Conservation (phyloP, 2,888 invertebrate species). For the Polyommatus icarus region DNA sequence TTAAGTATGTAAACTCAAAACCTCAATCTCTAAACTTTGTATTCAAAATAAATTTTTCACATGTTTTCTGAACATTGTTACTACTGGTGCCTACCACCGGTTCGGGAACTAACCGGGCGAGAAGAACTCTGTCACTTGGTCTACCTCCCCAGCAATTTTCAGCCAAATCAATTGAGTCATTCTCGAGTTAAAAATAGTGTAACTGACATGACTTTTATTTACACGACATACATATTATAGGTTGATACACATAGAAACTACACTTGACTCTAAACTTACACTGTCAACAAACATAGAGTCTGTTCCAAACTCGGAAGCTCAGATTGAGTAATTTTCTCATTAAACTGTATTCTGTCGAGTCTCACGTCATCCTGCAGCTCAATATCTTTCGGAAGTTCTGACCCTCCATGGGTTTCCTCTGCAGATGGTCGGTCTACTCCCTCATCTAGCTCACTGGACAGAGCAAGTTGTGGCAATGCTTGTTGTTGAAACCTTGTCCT, state of each 20-base stretch:
- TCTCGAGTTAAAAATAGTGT: too few species aligned
- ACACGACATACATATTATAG: background rate
- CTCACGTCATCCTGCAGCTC: conserved; percentile 92
- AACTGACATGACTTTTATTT: too few species aligned
- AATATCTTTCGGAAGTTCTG: conserved; percentile 83
- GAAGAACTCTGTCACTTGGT: too few species aligned
- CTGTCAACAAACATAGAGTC: conserved; percentile 87
- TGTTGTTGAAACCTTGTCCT: conserved; percentile 94
- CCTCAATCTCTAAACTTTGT: too few species aligned
- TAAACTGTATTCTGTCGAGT: conserved; percentile 87
- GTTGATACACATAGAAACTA: too few species aligned
- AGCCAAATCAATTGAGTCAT: too few species aligned
- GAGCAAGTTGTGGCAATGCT: conserved; percentile 89
- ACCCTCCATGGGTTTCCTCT: conserved; percentile 71
- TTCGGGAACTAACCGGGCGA: too few species aligned
- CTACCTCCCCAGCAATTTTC: too few species aligned
- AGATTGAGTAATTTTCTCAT: conserved; percentile 72
- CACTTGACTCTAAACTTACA: conserved; percentile 75
- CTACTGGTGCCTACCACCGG: too few species aligned
- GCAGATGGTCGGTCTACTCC: conserved; percentile 66
- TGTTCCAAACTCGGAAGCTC: conserved; percentile 87
- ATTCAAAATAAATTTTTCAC: too few species aligned
- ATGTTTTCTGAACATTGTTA: too few species aligned
- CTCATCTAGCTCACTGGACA: conserved; percentile 81
- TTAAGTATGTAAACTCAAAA: too few species aligned